Evolutionary conservation across 2,888 invertebrate genomes (phyloP).

Genomic region (Drosophila vallismaia): DNA sequence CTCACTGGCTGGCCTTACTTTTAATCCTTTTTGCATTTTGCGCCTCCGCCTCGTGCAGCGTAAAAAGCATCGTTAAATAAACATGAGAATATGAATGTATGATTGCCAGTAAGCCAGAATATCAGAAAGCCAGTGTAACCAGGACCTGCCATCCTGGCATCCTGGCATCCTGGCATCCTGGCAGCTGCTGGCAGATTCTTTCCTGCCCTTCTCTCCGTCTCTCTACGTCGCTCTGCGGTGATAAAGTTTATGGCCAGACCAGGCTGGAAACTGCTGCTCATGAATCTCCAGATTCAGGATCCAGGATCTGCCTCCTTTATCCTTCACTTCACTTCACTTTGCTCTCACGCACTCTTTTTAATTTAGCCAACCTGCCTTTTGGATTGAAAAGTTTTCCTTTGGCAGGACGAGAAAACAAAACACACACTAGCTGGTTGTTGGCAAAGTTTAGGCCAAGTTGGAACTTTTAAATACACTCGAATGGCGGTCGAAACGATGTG

Average conservation of each 20-base stretch:
- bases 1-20: constrained; percentile 27
- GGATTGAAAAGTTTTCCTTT: constrained; percentile 32
- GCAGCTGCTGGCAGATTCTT: background rate
- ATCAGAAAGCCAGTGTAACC: background rate
- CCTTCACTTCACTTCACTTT: background rate
- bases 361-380: constrained; percentile 39
- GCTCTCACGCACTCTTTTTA: constrained; percentile 33
- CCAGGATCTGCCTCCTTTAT: background rate
- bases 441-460: constrained; percentile 5
- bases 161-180: no score
- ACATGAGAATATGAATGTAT: constrained; percentile 76
- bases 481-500: background rate
- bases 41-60: constrained; percentile 52
- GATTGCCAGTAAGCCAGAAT: constrained; percentile 44
- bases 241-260: constrained; percentile 45
- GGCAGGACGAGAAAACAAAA: constrained; percentile 1
- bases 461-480: constrained; percentile 20
- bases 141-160: background rate
- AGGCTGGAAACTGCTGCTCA: constrained; percentile 21
- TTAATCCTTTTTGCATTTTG: constrained; percentile 74
- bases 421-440: background rate
- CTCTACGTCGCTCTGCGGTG: constrained; percentile 16
- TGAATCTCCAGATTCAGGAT: constrained; percentile 3
- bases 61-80: constrained; percentile 79
- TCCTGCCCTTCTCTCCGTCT: background rate